phyloP scores from a whole-genome alignment of 2,113 vertebrate genomes.

The Sander lucioperca region DNA sequence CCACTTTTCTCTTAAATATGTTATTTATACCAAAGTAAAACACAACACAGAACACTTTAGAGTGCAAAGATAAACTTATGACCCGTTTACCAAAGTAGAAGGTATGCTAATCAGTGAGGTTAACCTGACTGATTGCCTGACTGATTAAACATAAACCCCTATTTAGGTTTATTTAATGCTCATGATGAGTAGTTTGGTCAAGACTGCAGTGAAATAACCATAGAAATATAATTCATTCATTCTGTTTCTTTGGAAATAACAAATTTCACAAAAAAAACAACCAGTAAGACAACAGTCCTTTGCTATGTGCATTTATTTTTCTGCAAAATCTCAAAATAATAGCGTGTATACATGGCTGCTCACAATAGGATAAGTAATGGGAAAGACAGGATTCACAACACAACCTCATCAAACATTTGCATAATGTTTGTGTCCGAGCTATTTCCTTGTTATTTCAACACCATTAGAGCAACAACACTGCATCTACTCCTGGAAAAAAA shows the following conservation, averaged over 20 bases:
- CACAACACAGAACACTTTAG: too few species aligned
- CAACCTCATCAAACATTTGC: conserved; percentile 31
- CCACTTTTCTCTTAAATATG: too few species aligned
- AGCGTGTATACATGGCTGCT: conserved; percentile 23
- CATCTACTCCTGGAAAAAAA: neutral
- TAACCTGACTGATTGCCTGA: too few species aligned
- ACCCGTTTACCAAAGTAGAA: too few species aligned
- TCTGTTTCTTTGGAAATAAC: neutral
- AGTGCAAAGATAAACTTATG: too few species aligned
- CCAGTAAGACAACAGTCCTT: neutral
- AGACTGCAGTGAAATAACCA: too few species aligned
- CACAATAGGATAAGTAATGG: neutral
- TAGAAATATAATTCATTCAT: too few species aligned
- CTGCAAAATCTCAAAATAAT: conserved; percentile 41
- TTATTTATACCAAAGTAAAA: too few species aligned
- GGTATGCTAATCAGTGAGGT: too few species aligned
- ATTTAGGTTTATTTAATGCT: too few species aligned
- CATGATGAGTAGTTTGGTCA: too few species aligned
- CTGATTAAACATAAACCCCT: too few species aligned
- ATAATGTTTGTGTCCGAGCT: neutral
- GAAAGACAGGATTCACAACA: neutral
- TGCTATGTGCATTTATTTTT: conserved; percentile 43
- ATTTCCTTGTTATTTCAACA: conserved; percentile 9
- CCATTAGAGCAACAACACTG: neutral
- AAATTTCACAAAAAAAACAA: neutral